Base-by-base conservation (phyloP, 2,888 invertebrate genomes). In the Elgonia sp. region DNA sequence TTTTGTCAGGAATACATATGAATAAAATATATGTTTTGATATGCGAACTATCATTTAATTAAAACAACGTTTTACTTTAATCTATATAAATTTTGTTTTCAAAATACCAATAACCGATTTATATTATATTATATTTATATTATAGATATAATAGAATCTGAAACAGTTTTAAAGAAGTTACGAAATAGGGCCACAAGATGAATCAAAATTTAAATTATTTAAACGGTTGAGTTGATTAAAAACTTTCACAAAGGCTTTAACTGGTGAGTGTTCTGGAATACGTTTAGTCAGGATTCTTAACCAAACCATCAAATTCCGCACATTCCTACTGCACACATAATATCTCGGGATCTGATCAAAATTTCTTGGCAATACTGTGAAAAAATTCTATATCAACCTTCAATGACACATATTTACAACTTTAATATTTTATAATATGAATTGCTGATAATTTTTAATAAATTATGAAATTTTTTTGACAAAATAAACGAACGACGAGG, bases 321-420 rank as follows among this genome's bases (percentile, higher is more conserved):
- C 80, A 69, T 85, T 75, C 85, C 69, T 46, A 29, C 29, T 29
- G 21, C 12, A 42, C 18, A 69, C 16, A 65, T 63, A 65, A 84
- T 84, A 84, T 85, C 85, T 75, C 14, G 18, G 42, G 40, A 85
- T 80, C 69, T 67, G 75, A 85, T 85, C 85, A 69, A 75, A 57
- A 80, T 80, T 75, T 75, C 85, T 69, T 62, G 80, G 39, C 50
- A 50, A 60, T 42, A 29, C 37, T 57, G 18, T 18, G 18, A 42
- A 20, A 84, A 67, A 69, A 80, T 85, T 62, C 73, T 79, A 79
- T 62, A 84, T 85, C 79, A 73, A 29, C 73, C 53, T 46, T 65
- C 60, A 75, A 80, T 85, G 85, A 80, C 85, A 85, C 69, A 85
- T 65, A 80, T 86, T 81, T 7, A 69, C 67, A 67, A 72, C 75